These are phyloP conservation scores for Corella eumyota DNA, from an alignment of 23 tunicate species.

Conservation along the genomic window DNA sequence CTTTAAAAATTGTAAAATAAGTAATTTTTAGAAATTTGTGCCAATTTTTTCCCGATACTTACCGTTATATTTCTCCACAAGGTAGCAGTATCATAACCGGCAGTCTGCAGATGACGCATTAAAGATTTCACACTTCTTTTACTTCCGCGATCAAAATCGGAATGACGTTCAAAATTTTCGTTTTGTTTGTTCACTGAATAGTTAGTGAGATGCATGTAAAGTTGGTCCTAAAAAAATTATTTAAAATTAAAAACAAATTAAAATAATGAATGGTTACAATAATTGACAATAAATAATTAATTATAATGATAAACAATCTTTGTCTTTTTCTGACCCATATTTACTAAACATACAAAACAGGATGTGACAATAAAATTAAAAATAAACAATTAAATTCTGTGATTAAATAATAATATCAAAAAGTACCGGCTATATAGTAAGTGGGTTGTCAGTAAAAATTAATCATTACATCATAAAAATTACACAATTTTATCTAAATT, in stretches of 20 bases:
- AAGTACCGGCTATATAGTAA: too few relatives aligned
- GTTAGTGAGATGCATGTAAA: slow-evolving; percentile 85
- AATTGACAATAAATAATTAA: background rate
- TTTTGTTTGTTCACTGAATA: slow-evolving; percentile 82
- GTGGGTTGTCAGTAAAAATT: too few relatives aligned
- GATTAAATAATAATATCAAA: too few relatives aligned
- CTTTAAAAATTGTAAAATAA: too few relatives aligned
- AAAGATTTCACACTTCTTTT: slow-evolving; percentile 72
- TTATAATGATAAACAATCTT: background rate
- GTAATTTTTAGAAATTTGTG: too few relatives aligned
- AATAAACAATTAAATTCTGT: too few relatives aligned
- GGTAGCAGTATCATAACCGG: slow-evolving; percentile 62
- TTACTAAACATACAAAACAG: too few relatives aligned
- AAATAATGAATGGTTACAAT: background rate
- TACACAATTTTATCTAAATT: too few relatives aligned
- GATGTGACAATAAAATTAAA: too few relatives aligned
- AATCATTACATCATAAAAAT: too few relatives aligned
- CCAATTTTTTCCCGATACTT: slow-evolving; percentile 1
- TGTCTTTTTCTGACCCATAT: too few relatives aligned
- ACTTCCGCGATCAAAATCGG: slow-evolving; percentile 77
- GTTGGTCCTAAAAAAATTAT: slow-evolving; percentile 31
- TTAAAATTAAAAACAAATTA: background rate
- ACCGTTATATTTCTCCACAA: slow-evolving; percentile 75
- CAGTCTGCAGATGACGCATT: slow-evolving; percentile 22
- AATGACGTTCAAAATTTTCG: slow-evolving; percentile 77